Base-by-base conservation (phyloP, 2,797 vertebrate species). In the Cossypha niveicapilla region DNA sequence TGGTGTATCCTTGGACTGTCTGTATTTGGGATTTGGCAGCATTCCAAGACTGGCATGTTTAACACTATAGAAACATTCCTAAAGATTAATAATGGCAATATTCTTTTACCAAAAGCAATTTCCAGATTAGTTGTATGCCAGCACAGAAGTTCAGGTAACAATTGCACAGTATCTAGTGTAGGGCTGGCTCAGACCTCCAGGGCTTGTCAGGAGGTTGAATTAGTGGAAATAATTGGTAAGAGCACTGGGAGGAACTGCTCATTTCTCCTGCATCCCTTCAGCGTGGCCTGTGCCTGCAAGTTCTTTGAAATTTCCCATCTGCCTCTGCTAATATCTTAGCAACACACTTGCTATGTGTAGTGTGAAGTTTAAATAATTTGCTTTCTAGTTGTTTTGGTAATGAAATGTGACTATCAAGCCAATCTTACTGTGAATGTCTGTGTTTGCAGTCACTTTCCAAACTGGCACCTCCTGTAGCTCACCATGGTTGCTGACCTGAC, bases 361-460 rank as follows among this genome's bases (percentile, higher is more conserved):
- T 5, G 22, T 41, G 65, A 75, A 53, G 37, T 50, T 70, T 24
- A 37, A 80, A 45, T n/a, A 1, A n/a, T 23, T 57, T 73, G 28
- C 44, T 63, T 67, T 61, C 37, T 37, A 23, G 22, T 72, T 65
- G 18, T 80, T 84, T 54, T 41, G 41, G 34, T 67, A 86, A 63
- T 57, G 44, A 78, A 84, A 53, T 7, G 13, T 78, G 80, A 89
- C 84, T 92, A 13, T 96, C 92, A 95, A 94, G 81, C 90, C 90
- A 93, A 91, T 94, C 94, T 96, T 96, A 95, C 50, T 93, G 93
- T 57, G 61, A 61, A 80, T 32, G 51, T 57, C 44, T 67, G 11
- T 35, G 61, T 89, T 82, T 74, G 71, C 78, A 53, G 56, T 73
- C 17, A 14, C 62, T 79, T 75, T 58, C 61, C 73, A 81, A 76